Percentiles rank a stretch among this genome's conserved stretches.
Conservation (phyloP, 2,888 invertebrate genomes). For the Ichneumon xanthorius region DNA sequence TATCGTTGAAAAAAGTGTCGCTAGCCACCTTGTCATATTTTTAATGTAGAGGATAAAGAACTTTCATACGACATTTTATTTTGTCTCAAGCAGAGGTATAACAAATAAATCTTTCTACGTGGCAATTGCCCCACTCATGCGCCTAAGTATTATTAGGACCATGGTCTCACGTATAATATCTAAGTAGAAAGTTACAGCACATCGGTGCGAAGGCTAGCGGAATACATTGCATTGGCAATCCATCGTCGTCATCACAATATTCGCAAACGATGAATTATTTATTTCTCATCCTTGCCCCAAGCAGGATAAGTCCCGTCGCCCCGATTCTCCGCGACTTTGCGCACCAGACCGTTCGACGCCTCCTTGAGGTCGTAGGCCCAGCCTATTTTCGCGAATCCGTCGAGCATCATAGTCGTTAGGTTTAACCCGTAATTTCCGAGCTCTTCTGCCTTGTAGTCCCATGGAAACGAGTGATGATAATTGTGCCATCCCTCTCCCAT, state of each 20-base stretch:
- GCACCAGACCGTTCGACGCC: constrained; percentile 87
- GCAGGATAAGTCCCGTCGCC: constrained; percentile 85
- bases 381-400: constrained; percentile 89
- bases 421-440: constrained; percentile 86
- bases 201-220: constrained; percentile 2
- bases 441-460: constrained; percentile 83
- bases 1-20: neutral
- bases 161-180: neutral
- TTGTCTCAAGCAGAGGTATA: neutral
- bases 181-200: constrained; percentile 29
- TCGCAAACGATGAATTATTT: neutral
- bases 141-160: neutral
- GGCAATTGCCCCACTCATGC: neutral
- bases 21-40: neutral
- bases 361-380: constrained; percentile 92
- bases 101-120: constrained; percentile 1
- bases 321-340: constrained; percentile 86
- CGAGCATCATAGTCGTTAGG: constrained; percentile 89
- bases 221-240: neutral
- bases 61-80: neutral
- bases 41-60: neutral
- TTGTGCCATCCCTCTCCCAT: constrained; percentile 86
- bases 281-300: constrained; percentile 20
- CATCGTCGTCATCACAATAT: neutral
- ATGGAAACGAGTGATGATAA: constrained; percentile 87